Evolutionary conservation across 2,888 invertebrate species (phyloP), one percentile per base, ranked within the genome.

Genomic region (Anoplius nigerrimus): DNA sequence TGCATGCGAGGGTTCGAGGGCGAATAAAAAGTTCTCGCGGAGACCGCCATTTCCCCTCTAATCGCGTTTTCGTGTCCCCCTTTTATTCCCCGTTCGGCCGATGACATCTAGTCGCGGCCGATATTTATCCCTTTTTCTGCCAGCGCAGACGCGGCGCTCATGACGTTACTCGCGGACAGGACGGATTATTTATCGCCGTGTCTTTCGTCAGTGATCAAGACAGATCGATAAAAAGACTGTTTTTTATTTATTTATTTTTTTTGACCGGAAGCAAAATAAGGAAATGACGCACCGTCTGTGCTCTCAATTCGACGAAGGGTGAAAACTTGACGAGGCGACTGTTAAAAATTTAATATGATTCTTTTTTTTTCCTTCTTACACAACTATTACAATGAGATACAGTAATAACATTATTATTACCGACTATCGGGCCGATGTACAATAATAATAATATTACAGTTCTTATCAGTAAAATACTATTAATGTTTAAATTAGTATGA

Each of bases 271-370:
- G 13, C 13, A 15, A 15, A 16, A 2, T 11, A 2, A 45, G 16
- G 20, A 48, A 48, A 16, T 48, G 34, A 34, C 34, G 34, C 4
- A 34, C 11, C 11, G 34, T 34, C 34, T 34, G 34, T 6, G 24
- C 24, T 24, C 24, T 24, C 3, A 2, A 4, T 24, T 24, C 24
- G 11, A 34, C 34, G 11, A 13, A 34, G 34, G 8, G 24, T 4
- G 34, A 6, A 34, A 13, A 11, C 34, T 34, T 34, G 4, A 34
- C 34, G 34, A 34, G 34, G 34, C 34, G 4, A 72, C 62, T 67
- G 62, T 80, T 77, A 81, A 80, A 82, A 82, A 82, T 83, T 79
- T 83, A 79, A 80, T 81, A 78, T 65, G 16, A 27, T 71, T 66
- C 64, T 56, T 78, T 69, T 75, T 59, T 43, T 74, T 73, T 62